Base-by-base conservation (phyloP, 2,113 vertebrate genomes). In the Seriola aureovittata region DNA sequence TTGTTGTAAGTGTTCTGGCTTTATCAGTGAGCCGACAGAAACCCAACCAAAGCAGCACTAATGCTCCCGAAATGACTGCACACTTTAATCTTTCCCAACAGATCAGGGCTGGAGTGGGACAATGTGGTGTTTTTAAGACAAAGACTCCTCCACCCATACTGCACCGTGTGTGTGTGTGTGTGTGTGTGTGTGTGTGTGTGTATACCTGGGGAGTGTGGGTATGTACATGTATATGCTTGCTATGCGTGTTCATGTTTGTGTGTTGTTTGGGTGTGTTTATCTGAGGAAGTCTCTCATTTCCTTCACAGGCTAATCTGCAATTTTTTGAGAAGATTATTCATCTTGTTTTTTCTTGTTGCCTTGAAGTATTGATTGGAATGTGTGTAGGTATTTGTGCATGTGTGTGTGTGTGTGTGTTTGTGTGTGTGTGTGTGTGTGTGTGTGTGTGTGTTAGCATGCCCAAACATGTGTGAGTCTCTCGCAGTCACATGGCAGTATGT, bases 251-350 rank as follows among this genome's bases (percentile, higher is more conserved):
- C 55, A 17, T 71, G 58, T 60, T 42, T 79, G 55, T 71, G 16
- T 71, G 60, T 64, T 40, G 34, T 75, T n/a, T 82, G 87, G 80
- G 85, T 88, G 89, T 83, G 87, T 85, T 82, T 70, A 60, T 63
- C 68, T 60, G 17, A 85, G 91, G 93, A 93, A 86, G 90, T 91
- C 21, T 72, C 69, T 78, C 75, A 89, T 92, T 92, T 93, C 90
- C 91, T 80, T 74, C 29, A 25, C 2, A 29, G 32, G 34, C 57
- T 80, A 92, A 78, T 91, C 85, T 85, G 32, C 14, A 36, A 5
- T 77, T 81, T 88, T 78, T 38, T 17, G 17, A 58, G 19, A 44
- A 73, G 64, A 81, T 62, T 21, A 71, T 34, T 40, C 3, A 59
- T 62, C 23, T 63, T 34, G 14, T 62, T 76, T 36, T 57, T 69